Conservation (phyloP, 2,888 invertebrate genomes). For the Dryadula phaetusa region DNA sequence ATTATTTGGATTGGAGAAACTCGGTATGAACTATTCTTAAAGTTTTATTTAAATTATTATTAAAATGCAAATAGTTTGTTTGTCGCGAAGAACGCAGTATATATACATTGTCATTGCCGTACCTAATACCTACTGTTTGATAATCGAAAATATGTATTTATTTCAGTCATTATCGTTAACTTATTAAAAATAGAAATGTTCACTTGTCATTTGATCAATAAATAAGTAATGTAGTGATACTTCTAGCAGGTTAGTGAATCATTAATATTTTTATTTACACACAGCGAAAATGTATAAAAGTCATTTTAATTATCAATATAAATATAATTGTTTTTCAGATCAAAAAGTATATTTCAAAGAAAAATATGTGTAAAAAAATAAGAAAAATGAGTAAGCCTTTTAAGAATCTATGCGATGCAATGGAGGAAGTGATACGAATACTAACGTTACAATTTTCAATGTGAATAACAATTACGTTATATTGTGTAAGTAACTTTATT, state of each 20-base stretch:
- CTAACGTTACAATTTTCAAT: conserved; percentile 8
- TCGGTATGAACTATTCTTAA: too few relatives aligned
- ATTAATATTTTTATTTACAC: too few relatives aligned
- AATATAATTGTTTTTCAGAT: neutral
- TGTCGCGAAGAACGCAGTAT: too few relatives aligned
- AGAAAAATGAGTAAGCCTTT: neutral
- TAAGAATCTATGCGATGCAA: conserved; percentile 9
- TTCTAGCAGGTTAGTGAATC: too few relatives aligned
- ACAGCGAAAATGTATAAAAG: neutral
- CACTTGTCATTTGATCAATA: neutral
- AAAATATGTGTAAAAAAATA: conserved; percentile 8
- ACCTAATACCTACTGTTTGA: too few relatives aligned
- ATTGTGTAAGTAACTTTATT: too few relatives aligned
- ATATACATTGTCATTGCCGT: too few relatives aligned
- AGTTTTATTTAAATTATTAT: too few relatives aligned
- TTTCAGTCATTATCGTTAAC: neutral
- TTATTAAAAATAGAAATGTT: neutral
- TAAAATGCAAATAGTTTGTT: too few relatives aligned
- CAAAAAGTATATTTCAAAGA: neutral
- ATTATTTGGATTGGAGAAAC: too few relatives aligned
- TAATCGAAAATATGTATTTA: too few relatives aligned
- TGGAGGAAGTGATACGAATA: conserved; percentile 4
- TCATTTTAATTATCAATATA: neutral
- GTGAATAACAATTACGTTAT: neutral
- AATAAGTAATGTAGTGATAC: neutral